These are phyloP conservation scores for Turritopsis rubra DNA, from an alignment of 30 jellyfish, hydroid and myxozoan species.

Conservation along the genomic window DNA sequence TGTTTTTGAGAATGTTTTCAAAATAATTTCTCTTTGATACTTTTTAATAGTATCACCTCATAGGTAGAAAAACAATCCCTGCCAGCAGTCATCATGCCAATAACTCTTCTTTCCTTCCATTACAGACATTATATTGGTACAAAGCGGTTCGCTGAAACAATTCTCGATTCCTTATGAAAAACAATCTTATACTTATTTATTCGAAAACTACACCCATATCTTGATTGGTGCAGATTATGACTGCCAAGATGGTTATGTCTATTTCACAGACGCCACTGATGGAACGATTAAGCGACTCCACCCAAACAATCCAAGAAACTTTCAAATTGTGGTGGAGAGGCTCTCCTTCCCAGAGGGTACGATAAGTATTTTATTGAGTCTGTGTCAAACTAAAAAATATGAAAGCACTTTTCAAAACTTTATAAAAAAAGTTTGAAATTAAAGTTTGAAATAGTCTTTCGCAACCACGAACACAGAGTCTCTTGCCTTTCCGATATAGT, in stretches of 20 bases:
- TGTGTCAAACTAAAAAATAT: no score
- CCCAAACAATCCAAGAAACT: neutral
- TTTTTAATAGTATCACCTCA: no score
- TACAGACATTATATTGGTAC: neutral
- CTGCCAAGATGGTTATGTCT: neutral
- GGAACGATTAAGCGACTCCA: neutral
- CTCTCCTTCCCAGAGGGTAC: neutral
- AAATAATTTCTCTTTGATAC: no score
- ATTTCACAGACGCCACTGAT: neutral
- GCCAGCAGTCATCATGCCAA: neutral
- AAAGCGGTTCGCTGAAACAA: neutral
- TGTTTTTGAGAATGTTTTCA: no score
- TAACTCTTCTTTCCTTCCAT: no score
- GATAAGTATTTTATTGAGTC: neutral
- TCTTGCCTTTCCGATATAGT: no score
- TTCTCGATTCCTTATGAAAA: neutral
- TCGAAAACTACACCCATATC: neutral
- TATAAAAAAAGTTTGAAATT: no score
- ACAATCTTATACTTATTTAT: neutral
- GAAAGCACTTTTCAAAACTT: no score
- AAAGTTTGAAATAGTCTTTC: no score
- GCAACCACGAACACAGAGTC: no score
- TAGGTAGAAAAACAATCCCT: no score
- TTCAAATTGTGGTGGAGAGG: neutral
- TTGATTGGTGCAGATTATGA: neutral